Evolutionary conservation across 2,888 invertebrate species (phyloP), one percentile per base, ranked within the genome.

Genomic region (Netelia melanura): DNA sequence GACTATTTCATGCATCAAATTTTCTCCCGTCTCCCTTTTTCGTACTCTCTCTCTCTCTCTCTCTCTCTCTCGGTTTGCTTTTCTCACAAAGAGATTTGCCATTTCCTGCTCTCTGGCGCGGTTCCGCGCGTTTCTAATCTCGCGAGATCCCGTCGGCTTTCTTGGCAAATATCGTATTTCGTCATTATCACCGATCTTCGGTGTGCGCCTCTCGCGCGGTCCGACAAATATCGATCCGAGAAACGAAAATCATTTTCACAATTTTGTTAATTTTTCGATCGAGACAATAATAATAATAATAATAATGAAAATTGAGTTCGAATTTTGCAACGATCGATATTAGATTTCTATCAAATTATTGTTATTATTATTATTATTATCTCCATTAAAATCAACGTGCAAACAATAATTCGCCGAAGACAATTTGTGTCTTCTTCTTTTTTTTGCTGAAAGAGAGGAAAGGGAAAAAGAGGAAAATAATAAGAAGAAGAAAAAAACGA

Each of bases 1-100:
- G 72, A 61, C 9, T 8, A 21, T 48, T 75, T 75, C 52, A 38
- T 75, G 30, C 52, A 48, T 70, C 1, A 48, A 74, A 74, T 68
- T 79, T 30, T 68, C 72, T 52, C 21, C 76, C 21, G 17, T 64
- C 43, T 58, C 2, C n/a, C 52, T 76, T 17, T 56, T n/a, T 8
- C 25, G 54, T 21, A 62, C 72, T 52, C 30, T 70, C 21, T 64
- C 43, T 68, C 72, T 52, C 21, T 64, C 43, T 68, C 72, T 52
- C 2, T 30, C 52, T 76, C 25, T 56, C 25, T 8, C 25, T 62
- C 21, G 30, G 5, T 14, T 70, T 21, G 23, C 14, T 44, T 10
- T 70, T 30, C 30, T 21, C 11, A 17, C 23, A 21, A 61, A 62
- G 8, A 70, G 14, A 79, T 71, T 43, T 64, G 52, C 43, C 52